These are phyloP conservation scores for Hippocampus zosterae DNA, from an alignment of 2,113 vertebrate genomes.

Conservation along the genomic window DNA sequence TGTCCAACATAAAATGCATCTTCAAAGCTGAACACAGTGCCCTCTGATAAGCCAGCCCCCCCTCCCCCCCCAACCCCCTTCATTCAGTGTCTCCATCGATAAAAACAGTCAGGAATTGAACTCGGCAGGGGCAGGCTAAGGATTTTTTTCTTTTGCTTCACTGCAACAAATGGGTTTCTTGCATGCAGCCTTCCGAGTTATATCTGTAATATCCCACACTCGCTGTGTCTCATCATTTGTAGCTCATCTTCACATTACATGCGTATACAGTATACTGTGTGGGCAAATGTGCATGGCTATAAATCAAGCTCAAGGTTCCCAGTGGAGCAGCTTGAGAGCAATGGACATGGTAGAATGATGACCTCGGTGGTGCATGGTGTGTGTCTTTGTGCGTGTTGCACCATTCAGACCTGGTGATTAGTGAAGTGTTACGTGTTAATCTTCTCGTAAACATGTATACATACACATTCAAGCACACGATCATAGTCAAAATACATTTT, in stretches of 20 bases:
- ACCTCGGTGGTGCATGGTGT: neutral
- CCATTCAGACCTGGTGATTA: conserved; percentile 13
- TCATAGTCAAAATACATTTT: neutral
- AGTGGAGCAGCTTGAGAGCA: conserved; percentile 28
- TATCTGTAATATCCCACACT: conserved; percentile 9
- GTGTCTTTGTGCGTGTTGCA: conserved; percentile 11
- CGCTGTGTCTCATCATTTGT: conserved; percentile 16
- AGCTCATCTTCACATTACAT: conserved; percentile 37
- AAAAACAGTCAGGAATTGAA: neutral
- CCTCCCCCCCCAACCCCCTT: neutral
- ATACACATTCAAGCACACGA: neutral
- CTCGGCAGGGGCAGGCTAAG: neutral
- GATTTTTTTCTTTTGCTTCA: neutral
- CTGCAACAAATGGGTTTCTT: neutral
- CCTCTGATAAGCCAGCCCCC: neutral
- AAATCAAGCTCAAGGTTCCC: conserved; percentile 42
- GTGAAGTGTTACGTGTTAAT: conserved; percentile 23
- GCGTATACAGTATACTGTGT: neutral
- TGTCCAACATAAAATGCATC: neutral
- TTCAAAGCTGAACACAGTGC: neutral
- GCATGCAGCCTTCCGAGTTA: conserved; percentile 3
- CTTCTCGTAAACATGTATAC: neutral
- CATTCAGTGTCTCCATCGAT: neutral
- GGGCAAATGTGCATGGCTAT: conserved; percentile 26
- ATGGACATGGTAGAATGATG: conserved; percentile 37